Percentiles rank a stretch among this genome's conserved stretches.
Conservation (phyloP, 2,113 vertebrate species). For the Apteryx owenii region DNA sequence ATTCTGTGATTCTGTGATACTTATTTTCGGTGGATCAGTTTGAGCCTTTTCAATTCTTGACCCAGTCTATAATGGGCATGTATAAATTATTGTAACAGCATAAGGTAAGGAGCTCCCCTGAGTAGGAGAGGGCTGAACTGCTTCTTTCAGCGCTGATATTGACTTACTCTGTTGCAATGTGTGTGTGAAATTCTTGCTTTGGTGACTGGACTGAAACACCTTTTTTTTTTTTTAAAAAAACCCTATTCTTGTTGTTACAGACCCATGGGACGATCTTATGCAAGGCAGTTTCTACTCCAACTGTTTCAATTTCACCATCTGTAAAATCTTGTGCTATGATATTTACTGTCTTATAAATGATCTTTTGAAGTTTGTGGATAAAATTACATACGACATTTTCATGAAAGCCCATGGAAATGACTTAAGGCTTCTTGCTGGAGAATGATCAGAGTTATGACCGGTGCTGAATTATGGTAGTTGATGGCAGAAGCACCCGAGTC, state of each 20-base stretch:
- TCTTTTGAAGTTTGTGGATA: background rate
- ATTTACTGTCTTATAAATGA: background rate
- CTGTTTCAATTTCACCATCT: background rate
- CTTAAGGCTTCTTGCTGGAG: background rate
- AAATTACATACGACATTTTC: background rate
- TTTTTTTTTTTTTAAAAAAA: background rate
- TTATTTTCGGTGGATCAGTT: background rate
- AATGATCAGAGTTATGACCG: background rate
- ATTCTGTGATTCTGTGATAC: background rate
- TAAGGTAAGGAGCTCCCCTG: background rate
- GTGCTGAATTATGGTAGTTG: background rate
- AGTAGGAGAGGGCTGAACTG: background rate
- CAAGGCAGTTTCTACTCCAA: background rate
- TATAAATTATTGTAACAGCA: background rate
- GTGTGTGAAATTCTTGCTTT: background rate
- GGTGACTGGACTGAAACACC: rapidly evolving
- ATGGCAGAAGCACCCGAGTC: background rate
- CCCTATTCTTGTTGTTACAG: background rate
- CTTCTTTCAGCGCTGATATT: background rate
- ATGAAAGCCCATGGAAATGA: background rate
- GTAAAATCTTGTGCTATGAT: background rate
- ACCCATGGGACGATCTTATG: background rate
- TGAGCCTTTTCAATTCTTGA: background rate
- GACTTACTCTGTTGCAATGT: background rate
- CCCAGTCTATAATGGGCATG: background rate